Conservation (phyloP, 2,888 invertebrate genomes). For the Tillus elongatus region DNA sequence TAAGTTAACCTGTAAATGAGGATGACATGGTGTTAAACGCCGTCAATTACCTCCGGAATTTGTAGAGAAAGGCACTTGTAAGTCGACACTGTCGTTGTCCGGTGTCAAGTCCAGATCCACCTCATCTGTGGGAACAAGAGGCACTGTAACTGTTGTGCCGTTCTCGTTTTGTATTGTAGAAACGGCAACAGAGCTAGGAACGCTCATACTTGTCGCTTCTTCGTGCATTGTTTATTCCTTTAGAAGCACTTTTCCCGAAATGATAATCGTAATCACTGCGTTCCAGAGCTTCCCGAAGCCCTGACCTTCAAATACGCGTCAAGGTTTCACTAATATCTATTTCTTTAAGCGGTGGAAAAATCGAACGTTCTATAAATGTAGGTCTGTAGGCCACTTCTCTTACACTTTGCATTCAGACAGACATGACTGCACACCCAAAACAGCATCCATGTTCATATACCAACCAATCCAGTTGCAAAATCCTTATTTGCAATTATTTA, state of each 20-base stretch:
- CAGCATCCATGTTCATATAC: slow-evolving; percentile 53
- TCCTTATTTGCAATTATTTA: too few relatives aligned
- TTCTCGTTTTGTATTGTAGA: slow-evolving; percentile 47
- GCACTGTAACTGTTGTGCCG: slow-evolving; percentile 38
- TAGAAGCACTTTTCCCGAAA: slow-evolving; percentile 38
- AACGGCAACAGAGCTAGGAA: slow-evolving; percentile 56
- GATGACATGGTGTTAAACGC: slow-evolving; percentile 21
- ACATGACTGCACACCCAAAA: slow-evolving; percentile 62
- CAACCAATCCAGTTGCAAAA: slow-evolving; percentile 7
- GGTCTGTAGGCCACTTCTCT: slow-evolving; percentile 85
- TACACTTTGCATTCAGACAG: slow-evolving; percentile 72
- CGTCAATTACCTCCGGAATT: slow-evolving; percentile 48
- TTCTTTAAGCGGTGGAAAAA: slow-evolving; percentile 46
- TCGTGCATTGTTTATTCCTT: slow-evolving; percentile 54
- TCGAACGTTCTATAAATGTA: slow-evolving; percentile 67
- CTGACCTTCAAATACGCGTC: slow-evolving; percentile 42
- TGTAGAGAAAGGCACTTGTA: slow-evolving; percentile 55
- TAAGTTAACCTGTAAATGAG: slow-evolving; percentile 30
- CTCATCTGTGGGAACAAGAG: slow-evolving; percentile 40
- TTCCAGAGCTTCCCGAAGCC: slow-evolving; percentile 41
- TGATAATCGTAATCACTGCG: slow-evolving; percentile 41
- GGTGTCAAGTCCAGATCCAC: slow-evolving; percentile 46
- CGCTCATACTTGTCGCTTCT: slow-evolving; percentile 60
- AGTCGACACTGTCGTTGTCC: slow-evolving; percentile 50
- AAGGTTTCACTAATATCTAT: slow-evolving; percentile 43